Evolutionary conservation across 2,888 invertebrate genomes (phyloP).

Genomic region (Trissoscelio sp.): DNA sequence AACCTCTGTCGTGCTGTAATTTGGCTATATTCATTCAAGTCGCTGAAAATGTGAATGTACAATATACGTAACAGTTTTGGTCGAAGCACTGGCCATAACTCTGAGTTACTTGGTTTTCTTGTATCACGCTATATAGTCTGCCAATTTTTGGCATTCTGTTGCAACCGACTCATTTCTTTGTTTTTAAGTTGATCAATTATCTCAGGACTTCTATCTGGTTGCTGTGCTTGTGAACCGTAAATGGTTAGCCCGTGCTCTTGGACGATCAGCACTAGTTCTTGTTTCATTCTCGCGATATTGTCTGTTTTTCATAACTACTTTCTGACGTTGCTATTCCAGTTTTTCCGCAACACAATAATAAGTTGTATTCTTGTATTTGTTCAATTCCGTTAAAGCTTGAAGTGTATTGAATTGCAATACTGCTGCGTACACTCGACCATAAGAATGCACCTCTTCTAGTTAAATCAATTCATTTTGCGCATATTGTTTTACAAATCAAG

Average conservation of each 20-base stretch:
- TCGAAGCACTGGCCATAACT: slow-evolving; percentile 38
- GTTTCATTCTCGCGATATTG: not conserved
- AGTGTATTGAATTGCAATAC: slow-evolving; percentile 9
- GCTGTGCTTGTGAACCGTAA: not conserved
- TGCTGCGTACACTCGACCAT: slow-evolving; percentile 3
- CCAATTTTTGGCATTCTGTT: not conserved
- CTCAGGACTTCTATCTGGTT: slow-evolving; percentile 1
- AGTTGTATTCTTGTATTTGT: not conserved
- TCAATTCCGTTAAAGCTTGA: not conserved
- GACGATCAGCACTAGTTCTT: not conserved
- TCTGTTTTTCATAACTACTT: not conserved
- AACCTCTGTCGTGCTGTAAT: slow-evolving; percentile 3
- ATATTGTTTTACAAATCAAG: not conserved
- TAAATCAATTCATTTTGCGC: slow-evolving; percentile 40
- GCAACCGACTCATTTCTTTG: not conserved
- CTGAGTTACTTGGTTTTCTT: slow-evolving; percentile 33
- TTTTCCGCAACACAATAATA: not conserved
- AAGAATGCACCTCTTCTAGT: slow-evolving; percentile 9
- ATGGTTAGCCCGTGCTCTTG: not conserved
- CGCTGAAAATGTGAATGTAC: too few relatives aligned
- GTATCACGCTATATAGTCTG: slow-evolving; percentile 36
- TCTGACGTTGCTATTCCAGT: not conserved
- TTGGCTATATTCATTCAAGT: too few relatives aligned
- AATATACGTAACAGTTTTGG: slow-evolving; percentile 33
- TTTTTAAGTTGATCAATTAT: not conserved